phyloP scores from a whole-genome alignment of 2,113 vertebrate species.

The Blennius ocellaris region DNA sequence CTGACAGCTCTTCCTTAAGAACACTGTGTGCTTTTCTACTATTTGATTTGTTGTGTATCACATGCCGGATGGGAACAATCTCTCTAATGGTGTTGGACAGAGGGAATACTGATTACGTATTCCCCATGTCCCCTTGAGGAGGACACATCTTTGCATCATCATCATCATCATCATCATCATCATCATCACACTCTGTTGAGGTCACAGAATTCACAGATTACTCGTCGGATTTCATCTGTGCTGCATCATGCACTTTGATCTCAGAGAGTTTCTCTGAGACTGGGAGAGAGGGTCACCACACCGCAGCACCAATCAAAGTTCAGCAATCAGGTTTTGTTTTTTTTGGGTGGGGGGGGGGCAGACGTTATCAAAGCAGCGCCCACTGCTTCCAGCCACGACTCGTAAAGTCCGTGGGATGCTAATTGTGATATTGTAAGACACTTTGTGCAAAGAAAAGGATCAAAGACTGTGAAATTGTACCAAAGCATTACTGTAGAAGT shows the following conservation, averaged over 20 bases:
- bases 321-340: too few relatives aligned
- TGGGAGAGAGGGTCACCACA: conserved; percentile 17
- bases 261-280: conserved; percentile 28
- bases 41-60: not conserved
- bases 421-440: conserved; percentile 59
- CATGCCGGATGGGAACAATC: not conserved
- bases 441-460: conserved; percentile 29
- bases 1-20: too few relatives aligned
- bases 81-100: not conserved
- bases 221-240: conserved; percentile 47
- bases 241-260: conserved; percentile 63
- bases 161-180: conserved; percentile 39
- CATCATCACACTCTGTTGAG: conserved; percentile 19
- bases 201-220: conserved; percentile 41
- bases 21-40: not conserved
- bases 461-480: conserved; percentile 64
- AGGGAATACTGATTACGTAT: not conserved
- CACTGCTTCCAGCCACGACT: conserved; percentile 37
- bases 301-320: conserved; percentile 48
- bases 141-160: conserved; percentile 37
- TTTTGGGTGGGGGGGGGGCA: too few relatives aligned
- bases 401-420: conserved; percentile 38
- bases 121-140: conserved; percentile 10
- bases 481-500: conserved; percentile 50
- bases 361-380: conserved; percentile 50